Evolutionary conservation across 2,888 invertebrate species (phyloP).

Genomic region (Leptinotarsa haldemani): DNA sequence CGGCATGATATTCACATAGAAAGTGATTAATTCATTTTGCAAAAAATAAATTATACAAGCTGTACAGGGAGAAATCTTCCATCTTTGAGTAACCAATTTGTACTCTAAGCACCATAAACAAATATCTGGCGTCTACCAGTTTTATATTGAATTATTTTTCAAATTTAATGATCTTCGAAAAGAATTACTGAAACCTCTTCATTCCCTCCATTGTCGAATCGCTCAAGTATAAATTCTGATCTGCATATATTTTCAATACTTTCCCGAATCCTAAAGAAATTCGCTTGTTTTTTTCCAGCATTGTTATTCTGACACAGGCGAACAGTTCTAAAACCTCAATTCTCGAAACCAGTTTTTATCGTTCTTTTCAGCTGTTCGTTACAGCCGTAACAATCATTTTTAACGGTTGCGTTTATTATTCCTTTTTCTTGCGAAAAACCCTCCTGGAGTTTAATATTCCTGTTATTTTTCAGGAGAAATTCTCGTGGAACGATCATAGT

Average conservation of each 20-base stretch:
- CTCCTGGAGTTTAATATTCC: conserved; percentile 39
- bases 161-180: background rate
- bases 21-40: too few relatives aligned
- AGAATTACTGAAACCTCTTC: background rate
- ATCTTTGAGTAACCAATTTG: too few relatives aligned
- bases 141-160: too few relatives aligned
- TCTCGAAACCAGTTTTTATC: conserved; percentile 27
- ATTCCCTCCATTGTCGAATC: background rate
- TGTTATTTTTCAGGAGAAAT: conserved; percentile 40
- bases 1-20: too few relatives aligned
- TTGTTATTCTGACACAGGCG: conserved; percentile 19
- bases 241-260: conserved; percentile 14
- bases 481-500: conserved; percentile 40
- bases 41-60: too few relatives aligned
- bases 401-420: conserved; percentile 45
- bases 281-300: conserved; percentile 4
- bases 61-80: too few relatives aligned
- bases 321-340: conserved; percentile 23
- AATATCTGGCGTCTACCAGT: too few relatives aligned
- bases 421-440: conserved; percentile 32
- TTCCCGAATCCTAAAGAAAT: background rate
- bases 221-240: background rate
- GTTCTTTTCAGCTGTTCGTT: conserved; percentile 23
- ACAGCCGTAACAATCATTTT: conserved; percentile 48
- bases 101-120: too few relatives aligned